These are phyloP conservation scores for Zapornia atra DNA, from an alignment of 2,113 vertebrate genomes.

Conservation along the genomic window DNA sequence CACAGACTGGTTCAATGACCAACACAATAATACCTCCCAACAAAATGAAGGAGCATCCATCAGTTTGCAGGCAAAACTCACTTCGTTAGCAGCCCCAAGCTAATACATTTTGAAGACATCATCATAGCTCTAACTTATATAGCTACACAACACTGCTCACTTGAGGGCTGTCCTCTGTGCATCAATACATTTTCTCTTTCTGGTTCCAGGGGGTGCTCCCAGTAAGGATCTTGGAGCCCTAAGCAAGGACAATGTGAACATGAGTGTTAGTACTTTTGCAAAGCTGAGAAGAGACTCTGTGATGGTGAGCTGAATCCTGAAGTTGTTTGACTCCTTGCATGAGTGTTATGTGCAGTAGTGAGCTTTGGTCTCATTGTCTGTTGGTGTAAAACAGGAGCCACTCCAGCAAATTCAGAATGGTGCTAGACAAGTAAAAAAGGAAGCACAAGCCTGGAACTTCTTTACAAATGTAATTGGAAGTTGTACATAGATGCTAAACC, in stretches of 20 bases:
- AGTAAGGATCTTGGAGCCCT: slow-evolving; percentile 50
- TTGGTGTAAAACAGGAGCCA: neutral
- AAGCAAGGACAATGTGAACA: neutral
- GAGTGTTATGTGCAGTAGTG: rapidly evolving
- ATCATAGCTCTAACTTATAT: neutral
- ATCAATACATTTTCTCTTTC: neutral
- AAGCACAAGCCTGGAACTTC: neutral
- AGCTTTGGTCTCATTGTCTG: rapidly evolving
- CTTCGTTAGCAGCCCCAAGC: neutral
- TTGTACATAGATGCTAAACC: neutral
- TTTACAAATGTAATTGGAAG: neutral
- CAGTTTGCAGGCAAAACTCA: neutral
- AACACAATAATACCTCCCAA: neutral
- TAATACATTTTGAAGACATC: neutral
- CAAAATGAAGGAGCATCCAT: neutral
- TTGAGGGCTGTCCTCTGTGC: neutral
- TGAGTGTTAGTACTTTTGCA: slow-evolving; percentile 59
- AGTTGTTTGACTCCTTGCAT: rapidly evolving
- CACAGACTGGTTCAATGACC: neutral
- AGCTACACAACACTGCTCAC: neutral
- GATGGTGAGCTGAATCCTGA: slow-evolving; percentile 42
- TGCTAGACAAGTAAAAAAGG: neutral
- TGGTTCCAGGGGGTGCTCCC: slow-evolving; percentile 59
- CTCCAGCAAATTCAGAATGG: neutral
- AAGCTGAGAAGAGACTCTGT: slow-evolving; percentile 19